Evolutionary conservation across 2,888 invertebrate species (phyloP), one percentile per base, ranked within the genome.

Genomic region (Cacoxenus indagator): DNA sequence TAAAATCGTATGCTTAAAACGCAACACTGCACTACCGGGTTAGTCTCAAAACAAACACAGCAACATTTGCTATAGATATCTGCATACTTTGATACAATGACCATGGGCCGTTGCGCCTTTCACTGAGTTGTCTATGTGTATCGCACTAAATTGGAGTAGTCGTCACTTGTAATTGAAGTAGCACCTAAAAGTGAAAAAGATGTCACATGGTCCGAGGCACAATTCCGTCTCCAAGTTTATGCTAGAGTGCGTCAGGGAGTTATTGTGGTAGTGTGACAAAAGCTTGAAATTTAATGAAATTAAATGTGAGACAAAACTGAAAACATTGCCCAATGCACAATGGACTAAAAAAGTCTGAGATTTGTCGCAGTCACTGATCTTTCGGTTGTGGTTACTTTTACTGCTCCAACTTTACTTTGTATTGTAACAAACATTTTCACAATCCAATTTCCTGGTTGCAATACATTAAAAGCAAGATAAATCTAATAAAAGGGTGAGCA

Each of bases 1-100:
- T 48, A 31, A 61, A 59, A 67, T 55, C 54, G 27, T 51, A 55
- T 4, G 46, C 6, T 64, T 57, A 59, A 9, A 69, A 80, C 78
- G 84, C 69, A 71, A 82, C 76, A 82, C 73, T 82, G 84, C 82
- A 68, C 79, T 82, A 80, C 79, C 84, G 79, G 82, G 84, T 80
- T 74, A 70, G 78, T 72, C 83, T 82, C 67, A 69, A 73, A 75
- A 69, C 65, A 65, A 59, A 43, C 45, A 19, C 64, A 64, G 27
- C 11, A 22, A 64, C 31, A 64, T 69, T 78, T 74, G 76, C 72
- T 72, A 76, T 70, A 73, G 73, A 82, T 82, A 82, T 17, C 76
- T 71, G 68, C 82, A 22, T 75, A 72, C 82, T 51, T 51, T 76
- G 55, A 17, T 31, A n/a, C 72, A 54, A 26, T 78, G 79, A 80